Conservation (phyloP, 2,113 vertebrate genomes). For the Xiphophorus hellerii region DNA sequence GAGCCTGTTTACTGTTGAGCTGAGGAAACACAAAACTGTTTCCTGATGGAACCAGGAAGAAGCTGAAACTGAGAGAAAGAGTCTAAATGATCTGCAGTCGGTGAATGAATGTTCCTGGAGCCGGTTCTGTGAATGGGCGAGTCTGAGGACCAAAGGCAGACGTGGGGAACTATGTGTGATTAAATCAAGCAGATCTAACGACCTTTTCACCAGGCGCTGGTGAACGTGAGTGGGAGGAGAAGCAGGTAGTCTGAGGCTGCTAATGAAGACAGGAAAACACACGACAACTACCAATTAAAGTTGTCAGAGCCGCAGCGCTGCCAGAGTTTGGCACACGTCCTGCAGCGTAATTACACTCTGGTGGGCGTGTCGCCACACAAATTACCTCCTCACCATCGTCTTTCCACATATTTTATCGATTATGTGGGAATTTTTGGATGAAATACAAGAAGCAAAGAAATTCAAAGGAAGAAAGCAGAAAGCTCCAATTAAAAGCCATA, state of each 20-base stretch:
- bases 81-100: constrained; percentile 26
- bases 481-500: constrained; percentile 59
- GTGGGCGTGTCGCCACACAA: constrained; percentile 62
- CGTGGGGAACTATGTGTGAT: constrained; percentile 58
- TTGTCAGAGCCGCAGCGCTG: constrained; percentile 62
- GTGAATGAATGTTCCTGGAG: constrained; percentile 36
- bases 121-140: constrained; percentile 5
- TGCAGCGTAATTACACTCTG: constrained; percentile 56
- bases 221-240: constrained; percentile 50
- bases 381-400: constrained; percentile 62
- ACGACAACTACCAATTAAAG: constrained; percentile 80
- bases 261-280: constrained; percentile 78
- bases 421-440: constrained; percentile 40
- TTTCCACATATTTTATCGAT: constrained; percentile 43
- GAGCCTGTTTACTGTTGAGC: too few relatives aligned
- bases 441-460: constrained; percentile 8
- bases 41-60: too few relatives aligned
- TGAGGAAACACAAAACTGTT: neutral
- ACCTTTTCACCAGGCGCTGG: constrained; percentile 68
- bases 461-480: constrained; percentile 15
- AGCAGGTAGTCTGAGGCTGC: constrained; percentile 61
- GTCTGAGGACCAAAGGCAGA: constrained; percentile 33
- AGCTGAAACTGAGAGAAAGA: neutral
- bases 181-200: constrained; percentile 68
- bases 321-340: constrained; percentile 50